Conservation (phyloP, 2,797 vertebrate species). For the Podarcis siculus region DNA sequence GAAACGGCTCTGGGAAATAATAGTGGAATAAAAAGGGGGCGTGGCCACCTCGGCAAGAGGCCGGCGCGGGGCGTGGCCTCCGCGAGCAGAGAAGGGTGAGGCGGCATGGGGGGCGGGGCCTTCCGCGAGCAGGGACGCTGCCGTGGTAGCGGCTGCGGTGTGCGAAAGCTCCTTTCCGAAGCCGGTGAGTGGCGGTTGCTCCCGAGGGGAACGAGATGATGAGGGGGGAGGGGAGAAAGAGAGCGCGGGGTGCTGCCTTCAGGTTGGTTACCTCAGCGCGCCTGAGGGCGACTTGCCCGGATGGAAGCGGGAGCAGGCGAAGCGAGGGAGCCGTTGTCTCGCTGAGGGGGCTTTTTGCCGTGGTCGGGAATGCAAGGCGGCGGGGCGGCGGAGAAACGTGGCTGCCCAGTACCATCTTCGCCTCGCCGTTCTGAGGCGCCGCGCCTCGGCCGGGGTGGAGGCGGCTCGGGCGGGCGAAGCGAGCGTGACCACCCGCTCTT, state of each 20-base stretch:
- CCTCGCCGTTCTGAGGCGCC: not conserved
- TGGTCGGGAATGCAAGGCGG: too few species aligned
- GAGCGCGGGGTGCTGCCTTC: not conserved
- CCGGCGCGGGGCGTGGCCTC: not conserved
- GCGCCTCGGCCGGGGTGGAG: not conserved
- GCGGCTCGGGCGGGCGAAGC: not conserved
- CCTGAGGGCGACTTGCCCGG: not conserved
- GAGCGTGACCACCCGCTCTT: not conserved
- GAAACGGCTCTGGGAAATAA: not conserved
- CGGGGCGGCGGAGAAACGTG: not conserved
- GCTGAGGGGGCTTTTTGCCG: too few species aligned
- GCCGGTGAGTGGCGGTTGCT: conserved; percentile 3
- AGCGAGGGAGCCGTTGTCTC: not conserved
- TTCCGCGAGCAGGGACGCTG: not conserved
- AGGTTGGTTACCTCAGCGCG: not conserved
- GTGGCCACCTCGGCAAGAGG: not conserved
- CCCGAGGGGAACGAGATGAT: not conserved
- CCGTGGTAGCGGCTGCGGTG: not conserved
- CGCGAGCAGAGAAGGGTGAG: not conserved
- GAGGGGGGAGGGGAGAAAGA: too few species aligned
- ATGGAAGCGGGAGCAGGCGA: not conserved
- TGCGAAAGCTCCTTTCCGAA: not conserved
- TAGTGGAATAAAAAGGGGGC: not conserved
- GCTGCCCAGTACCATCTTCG: not conserved
- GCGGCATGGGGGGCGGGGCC: conserved; percentile 1